Base-by-base conservation (phyloP, 2,888 invertebrate genomes). In the Nemoura dubitans region DNA sequence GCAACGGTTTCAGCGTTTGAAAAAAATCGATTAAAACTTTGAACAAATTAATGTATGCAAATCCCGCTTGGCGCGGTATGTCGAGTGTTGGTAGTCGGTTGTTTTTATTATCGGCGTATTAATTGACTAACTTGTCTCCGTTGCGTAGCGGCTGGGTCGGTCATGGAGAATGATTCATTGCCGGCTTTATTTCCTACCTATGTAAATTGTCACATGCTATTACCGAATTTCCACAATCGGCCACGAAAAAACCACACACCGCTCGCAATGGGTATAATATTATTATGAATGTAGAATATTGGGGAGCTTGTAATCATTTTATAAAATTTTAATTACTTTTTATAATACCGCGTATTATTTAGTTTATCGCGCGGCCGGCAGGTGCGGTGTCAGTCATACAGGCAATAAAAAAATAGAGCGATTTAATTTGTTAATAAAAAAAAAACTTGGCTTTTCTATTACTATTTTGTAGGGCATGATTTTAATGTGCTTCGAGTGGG, bases 151-250 rank as follows among this genome's bases (percentile, higher is more conserved):
- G 59, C 59, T 21, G 14, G 59, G 2, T 21, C 59, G 59, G 59
- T 10, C 59, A 59, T 59, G 59, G 36, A 59, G 59, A 59, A 81
- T 81, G 81, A 81, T 81, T 81, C 81, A 81, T 81, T 81, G 28
- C 30, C 26, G 14, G 78, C 28, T 78, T 78, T 81, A 30, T 29
- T n/a, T 29, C 28, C 28, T 7, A 30, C 28, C 81, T 81, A 30
- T 81, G 81, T 30, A 28, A 81, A 81, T 81, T 81, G 81, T 81
- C 81, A 81, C 81, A 81, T 81, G 59, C 21, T 59, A 59, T 59
- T 59, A 59, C 59, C 36, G 21, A 59, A 59, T 59, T 59, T 21
- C 21, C 59, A 59, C 59, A 21, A 59, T 59, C 59, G 59, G 59
- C 59, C 10, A 59, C 10, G 14, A 59, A 59, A 59, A 59, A 59